These are phyloP conservation scores for Rosalia funebris DNA, from an alignment of 2,888 invertebrate genomes.

Conservation along the genomic window DNA sequence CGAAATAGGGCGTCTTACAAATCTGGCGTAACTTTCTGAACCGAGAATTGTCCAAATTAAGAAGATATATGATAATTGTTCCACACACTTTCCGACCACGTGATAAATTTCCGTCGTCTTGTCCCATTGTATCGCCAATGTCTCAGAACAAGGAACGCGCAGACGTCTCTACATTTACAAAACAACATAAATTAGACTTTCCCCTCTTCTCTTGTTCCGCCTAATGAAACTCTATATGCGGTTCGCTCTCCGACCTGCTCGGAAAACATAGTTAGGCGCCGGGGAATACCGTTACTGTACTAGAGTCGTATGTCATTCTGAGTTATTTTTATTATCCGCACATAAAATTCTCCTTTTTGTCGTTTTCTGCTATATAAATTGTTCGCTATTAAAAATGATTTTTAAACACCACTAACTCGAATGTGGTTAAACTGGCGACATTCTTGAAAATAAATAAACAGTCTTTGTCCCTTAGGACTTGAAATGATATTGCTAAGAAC, in stretches of 20 bases:
- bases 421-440: no score
- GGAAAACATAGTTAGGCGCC: not conserved
- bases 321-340: no score
- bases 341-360: no score
- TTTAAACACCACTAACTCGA: no score
- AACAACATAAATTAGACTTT: constrained; percentile 42
- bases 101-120: constrained; percentile 34
- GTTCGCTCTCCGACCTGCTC: not conserved
- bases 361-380: not conserved
- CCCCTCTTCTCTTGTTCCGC: constrained; percentile 32
- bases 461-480: no score
- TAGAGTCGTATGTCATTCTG: no score
- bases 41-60: not conserved
- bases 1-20: not conserved
- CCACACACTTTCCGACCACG: not conserved
- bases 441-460: no score
- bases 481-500: no score
- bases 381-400: no score
- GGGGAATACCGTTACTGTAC: no score
- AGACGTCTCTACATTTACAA: constrained; percentile 35
- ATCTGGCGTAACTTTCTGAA: not conserved
- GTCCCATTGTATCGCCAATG: constrained; percentile 27
- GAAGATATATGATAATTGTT: constrained; percentile 12
- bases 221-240: constrained; percentile 30
- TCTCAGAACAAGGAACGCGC: constrained; percentile 32